Evolutionary conservation across 1,140 invertebrate species (phyloP), one percentile per base, ranked within the genome.

Genomic region (Caenorhabditis inopinata): DNA sequence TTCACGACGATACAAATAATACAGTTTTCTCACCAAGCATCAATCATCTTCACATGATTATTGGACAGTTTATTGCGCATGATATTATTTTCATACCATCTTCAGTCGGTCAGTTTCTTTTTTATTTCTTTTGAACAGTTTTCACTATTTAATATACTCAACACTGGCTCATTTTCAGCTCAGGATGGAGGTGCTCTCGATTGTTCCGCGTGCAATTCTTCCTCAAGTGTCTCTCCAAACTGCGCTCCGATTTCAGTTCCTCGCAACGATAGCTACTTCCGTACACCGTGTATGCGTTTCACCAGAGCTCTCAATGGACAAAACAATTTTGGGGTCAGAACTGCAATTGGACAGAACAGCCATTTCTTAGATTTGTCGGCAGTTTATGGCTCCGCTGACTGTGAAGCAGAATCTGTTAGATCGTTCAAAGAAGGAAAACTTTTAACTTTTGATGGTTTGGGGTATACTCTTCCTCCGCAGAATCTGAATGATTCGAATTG

Each of bases 161-260:
- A n/a, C n/a, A n/a, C n/a, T n/a, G n/a, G n/a, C n/a, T n/a, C n/a
- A n/a, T n/a, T n/a, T n/a, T n/a, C n/a, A n/a, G n/a, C n/a, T n/a
- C n/a, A n/a, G n/a, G n/a, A n/a, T n/a, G n/a, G n/a, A n/a, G n/a
- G n/a, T n/a, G n/a, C n/a, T n/a, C n/a, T n/a, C n/a, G n/a, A n/a
- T n/a, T n/a, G n/a, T n/a, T n/a, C n/a, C n/a, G n/a, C n/a, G n/a
- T n/a, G n/a, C n/a, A n/a, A n/a, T n/a, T n/a, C n/a, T n/a, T n/a
- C n/a, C n/a, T n/a, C n/a, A n/a, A n/a, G n/a, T n/a, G n/a, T 73
- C 1, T 53, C 49, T 23, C 5, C 46, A 14, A 81, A 81, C 75
- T 81, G 80, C 38, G 80, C 80, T 45, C 75, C 75, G 23, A 81
- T 81, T 14, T n/a, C n/a, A n/a, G n/a, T n/a, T n/a, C n/a, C n/a